These are phyloP conservation scores for Styela clava DNA, from an alignment of 23 tunicate genomes.

Conservation along the genomic window DNA sequence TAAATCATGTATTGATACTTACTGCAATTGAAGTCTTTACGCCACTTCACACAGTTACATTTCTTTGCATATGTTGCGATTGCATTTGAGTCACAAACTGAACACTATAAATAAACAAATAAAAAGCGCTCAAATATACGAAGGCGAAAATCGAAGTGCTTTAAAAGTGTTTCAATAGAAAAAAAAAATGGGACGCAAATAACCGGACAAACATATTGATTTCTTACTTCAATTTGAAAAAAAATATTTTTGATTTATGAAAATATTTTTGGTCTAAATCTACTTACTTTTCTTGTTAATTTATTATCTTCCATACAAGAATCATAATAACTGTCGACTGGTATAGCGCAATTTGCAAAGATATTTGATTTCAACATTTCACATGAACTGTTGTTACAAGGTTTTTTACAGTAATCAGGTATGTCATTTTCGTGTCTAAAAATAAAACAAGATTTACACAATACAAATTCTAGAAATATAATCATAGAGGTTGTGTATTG, in stretches of 20 bases:
- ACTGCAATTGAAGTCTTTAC: constrained; percentile 19
- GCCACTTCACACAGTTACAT: constrained; percentile 19
- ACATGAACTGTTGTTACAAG: not conserved
- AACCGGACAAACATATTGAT: too few relatives aligned
- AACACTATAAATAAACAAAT: constrained; percentile 19
- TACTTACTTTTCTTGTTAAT: not conserved
- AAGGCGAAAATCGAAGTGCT: too few relatives aligned
- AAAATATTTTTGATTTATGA: too few relatives aligned
- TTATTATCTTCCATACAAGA: not conserved
- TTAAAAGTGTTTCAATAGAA: too few relatives aligned
- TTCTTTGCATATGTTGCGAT: not conserved
- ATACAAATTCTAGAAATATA: too few relatives aligned
- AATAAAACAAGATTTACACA: too few relatives aligned
- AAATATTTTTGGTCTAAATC: too few relatives aligned
- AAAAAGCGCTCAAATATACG: too few relatives aligned
- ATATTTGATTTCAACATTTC: not conserved
- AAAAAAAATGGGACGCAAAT: too few relatives aligned
- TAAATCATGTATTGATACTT: not conserved
- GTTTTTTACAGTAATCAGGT: not conserved
- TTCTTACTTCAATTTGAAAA: too few relatives aligned
- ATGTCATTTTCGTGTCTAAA: not conserved
- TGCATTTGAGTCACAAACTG: not conserved
- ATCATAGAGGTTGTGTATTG: too few relatives aligned
- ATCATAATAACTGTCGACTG: not conserved
- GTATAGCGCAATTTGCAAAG: not conserved